Evolutionary conservation across 2,797 vertebrate genomes (phyloP).

Genomic region (Macropodus opercularis): DNA sequence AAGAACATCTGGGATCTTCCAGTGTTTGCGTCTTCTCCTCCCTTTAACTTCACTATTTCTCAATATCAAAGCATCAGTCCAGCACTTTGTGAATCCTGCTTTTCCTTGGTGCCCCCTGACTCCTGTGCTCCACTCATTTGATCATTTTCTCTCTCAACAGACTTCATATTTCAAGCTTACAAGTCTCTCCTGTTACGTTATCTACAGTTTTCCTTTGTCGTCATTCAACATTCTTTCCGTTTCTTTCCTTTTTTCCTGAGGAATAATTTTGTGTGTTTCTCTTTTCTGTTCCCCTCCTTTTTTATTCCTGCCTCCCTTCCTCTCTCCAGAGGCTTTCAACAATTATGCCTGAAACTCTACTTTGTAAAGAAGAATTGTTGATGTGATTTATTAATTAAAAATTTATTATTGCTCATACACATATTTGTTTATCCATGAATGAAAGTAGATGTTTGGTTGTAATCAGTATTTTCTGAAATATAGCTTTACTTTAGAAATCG

Average conservation of each 20-base stretch:
- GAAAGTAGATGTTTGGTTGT: too few relatives aligned
- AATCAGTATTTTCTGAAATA: too few relatives aligned
- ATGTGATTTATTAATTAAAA: too few relatives aligned
- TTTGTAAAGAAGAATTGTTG: background rate
- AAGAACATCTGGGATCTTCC: conserved; percentile 68
- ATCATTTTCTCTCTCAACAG: conserved; percentile 4
- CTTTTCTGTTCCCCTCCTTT: background rate
- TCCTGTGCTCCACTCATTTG: background rate
- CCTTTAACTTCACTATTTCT: conserved; percentile 55
- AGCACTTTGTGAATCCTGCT: conserved; percentile 43
- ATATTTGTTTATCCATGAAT: too few relatives aligned
- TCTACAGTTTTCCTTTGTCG: background rate
- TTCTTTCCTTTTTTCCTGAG: background rate
- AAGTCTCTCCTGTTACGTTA: conserved; percentile 13
- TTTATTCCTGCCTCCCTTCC: conserved; percentile 6
- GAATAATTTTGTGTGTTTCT: background rate
- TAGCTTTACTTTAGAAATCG: too few relatives aligned
- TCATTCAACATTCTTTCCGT: background rate
- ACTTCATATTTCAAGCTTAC: conserved; percentile 1
- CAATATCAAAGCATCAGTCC: conserved; percentile 61
- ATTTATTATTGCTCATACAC: too few relatives aligned
- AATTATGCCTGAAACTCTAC: background rate
- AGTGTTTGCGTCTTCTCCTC: conserved; percentile 32
- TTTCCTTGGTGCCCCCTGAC: conserved; percentile 18
- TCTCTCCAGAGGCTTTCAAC: background rate